Percentiles rank a stretch among this genome's conserved stretches.
Conservation (phyloP, 1,140 invertebrate genomes). For the Macrobrachium rosenbergii region DNA sequence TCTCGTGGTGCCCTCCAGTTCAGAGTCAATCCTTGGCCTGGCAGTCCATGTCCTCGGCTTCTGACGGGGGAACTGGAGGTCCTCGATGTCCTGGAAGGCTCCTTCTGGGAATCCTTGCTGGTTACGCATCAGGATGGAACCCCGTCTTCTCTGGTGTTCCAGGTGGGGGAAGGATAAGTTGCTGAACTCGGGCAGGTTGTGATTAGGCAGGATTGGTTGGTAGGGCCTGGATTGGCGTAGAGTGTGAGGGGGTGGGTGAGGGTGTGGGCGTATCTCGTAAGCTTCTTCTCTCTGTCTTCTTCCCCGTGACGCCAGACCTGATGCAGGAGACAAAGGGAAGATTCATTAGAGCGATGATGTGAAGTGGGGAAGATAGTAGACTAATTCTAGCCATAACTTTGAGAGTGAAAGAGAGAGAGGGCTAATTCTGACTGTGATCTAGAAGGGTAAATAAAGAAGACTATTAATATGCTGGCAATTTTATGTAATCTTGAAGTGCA, state of each 20-base stretch:
- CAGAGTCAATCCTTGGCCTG: constrained; percentile 3
- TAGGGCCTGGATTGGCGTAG: constrained; percentile 9
- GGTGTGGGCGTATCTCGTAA: background rate
- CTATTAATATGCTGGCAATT: too few species aligned
- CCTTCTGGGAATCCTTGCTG: background rate
- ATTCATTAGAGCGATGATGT: background rate
- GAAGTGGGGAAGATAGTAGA: too few species aligned
- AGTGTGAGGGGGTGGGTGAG: constrained; percentile 21
- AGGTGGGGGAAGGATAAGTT: constrained; percentile 21
- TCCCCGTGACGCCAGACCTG: constrained; percentile 21
- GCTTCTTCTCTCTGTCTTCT: constrained; percentile 10
- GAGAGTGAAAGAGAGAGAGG: too few species aligned
- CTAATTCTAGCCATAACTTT: too few species aligned
- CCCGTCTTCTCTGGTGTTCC: background rate
- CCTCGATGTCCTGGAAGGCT: background rate
- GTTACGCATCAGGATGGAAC: background rate
- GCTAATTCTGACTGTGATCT: too few species aligned
- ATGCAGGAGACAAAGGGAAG: background rate
- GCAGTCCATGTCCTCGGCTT: constrained; percentile 52
- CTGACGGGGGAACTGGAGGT: background rate
- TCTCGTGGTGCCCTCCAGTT: constrained; percentile 50
- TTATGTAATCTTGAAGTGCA: too few species aligned
- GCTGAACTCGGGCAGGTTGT: background rate
- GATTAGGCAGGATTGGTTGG: constrained; percentile 16
- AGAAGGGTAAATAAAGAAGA: too few species aligned